A percentile compares a stretch with the other conserved stretches of the same genome.
Evolutionary conservation across 2,113 vertebrate genomes (phyloP).

Genomic region (Notarius quadriscutis): DNA sequence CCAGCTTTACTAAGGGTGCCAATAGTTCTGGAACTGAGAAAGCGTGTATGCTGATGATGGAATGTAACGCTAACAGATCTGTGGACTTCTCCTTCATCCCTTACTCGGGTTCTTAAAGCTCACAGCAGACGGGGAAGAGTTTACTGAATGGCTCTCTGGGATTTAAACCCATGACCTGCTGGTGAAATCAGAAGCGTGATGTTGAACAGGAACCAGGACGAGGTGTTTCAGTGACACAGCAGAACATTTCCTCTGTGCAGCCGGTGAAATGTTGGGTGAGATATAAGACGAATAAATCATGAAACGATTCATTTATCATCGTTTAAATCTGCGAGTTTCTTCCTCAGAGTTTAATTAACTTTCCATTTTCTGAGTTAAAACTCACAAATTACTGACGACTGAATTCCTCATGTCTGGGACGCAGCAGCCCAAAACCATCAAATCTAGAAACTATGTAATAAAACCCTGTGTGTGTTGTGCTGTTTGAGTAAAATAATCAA

Average conservation of each 20-base stretch:
- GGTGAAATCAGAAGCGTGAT: not conserved
- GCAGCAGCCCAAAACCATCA: too few species aligned
- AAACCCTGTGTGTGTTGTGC: not conserved
- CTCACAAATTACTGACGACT: not conserved
- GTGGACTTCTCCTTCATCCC: not conserved
- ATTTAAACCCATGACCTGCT: not conserved
- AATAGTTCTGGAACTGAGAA: too few species aligned
- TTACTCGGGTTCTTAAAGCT: too few species aligned
- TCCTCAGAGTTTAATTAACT: not conserved
- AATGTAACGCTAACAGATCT: not conserved
- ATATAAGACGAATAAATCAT: not conserved
- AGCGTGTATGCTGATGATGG: not conserved
- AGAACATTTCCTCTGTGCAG: not conserved
- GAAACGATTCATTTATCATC: conserved; percentile 4
- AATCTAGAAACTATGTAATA: not conserved
- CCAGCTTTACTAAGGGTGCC: too few species aligned
- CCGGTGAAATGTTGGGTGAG: not conserved
- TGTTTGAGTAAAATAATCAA: not conserved
- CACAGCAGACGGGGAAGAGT: not conserved
- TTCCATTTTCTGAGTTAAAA: conserved; percentile 7
- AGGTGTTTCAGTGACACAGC: not conserved
- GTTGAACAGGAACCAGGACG: not conserved
- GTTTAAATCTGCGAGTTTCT: not conserved
- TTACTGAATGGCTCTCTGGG: not conserved
- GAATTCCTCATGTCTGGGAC: not conserved